Evolutionary conservation across 2,113 vertebrate genomes (phyloP).

Genomic region (Theristicus caerulescens): DNA sequence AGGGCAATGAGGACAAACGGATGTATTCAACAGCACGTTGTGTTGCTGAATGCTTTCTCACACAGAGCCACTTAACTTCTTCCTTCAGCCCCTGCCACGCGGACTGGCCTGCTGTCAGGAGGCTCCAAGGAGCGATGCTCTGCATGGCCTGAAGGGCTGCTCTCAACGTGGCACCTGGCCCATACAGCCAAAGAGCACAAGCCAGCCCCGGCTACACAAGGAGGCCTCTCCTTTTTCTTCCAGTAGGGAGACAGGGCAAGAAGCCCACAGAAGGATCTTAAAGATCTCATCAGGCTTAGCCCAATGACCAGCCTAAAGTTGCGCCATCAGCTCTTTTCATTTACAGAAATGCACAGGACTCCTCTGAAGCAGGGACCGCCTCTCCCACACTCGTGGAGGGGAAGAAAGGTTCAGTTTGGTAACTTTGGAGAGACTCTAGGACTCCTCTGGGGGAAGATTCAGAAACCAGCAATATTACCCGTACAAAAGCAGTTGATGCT

Average conservation of each 20-base stretch:
- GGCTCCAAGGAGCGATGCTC: background rate
- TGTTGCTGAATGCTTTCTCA: background rate
- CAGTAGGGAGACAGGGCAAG: background rate
- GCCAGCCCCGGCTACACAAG: background rate
- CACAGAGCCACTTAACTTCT: background rate
- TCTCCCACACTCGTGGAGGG: background rate
- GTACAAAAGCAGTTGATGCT: background rate
- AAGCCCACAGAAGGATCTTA: background rate
- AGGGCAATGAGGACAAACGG: background rate
- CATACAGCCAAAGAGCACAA: fast-evolving
- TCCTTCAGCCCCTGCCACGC: background rate
- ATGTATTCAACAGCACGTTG: background rate
- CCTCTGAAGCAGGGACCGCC: background rate
- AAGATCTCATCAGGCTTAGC: background rate
- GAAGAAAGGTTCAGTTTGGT: background rate
- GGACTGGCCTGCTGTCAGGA: background rate
- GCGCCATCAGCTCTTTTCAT: background rate
- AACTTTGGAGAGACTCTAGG: background rate
- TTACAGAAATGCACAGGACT: background rate
- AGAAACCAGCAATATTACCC: fast-evolving
- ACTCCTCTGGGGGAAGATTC: background rate
- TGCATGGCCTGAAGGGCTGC: background rate
- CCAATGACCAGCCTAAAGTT: background rate
- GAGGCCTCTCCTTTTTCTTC: background rate
- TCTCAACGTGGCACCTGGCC: background rate